phyloP scores from a whole-genome alignment of 2,113 vertebrate genomes.

The Cottus gobio region DNA sequence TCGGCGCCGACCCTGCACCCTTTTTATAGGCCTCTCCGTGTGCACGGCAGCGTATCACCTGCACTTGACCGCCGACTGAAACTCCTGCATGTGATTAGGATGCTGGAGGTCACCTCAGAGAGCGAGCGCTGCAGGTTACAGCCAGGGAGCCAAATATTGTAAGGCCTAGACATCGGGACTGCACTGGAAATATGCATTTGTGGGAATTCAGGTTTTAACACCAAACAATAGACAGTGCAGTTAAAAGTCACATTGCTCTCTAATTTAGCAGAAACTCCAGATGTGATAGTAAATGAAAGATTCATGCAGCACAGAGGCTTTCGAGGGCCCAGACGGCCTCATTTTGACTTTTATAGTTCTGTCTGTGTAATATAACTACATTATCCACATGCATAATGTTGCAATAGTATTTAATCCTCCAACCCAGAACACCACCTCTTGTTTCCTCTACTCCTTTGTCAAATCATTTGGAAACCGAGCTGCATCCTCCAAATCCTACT shows the following conservation, averaged over 20 bases:
- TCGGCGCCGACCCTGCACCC: slow-evolving; percentile 3
- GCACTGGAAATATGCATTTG: not conserved
- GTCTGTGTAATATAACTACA: not conserved
- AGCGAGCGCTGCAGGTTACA: slow-evolving; percentile 1
- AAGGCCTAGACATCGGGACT: not conserved
- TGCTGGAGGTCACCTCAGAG: slow-evolving; percentile 7
- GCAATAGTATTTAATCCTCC: slow-evolving; percentile 18
- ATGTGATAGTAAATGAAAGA: slow-evolving; percentile 9
- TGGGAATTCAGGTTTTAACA: slow-evolving; percentile 5
- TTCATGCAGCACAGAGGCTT: not conserved
- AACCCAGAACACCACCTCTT: slow-evolving; percentile 33
- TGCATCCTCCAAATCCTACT: slow-evolving; percentile 29
- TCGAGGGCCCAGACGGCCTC: not conserved
- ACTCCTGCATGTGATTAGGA: not conserved
- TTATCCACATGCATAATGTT: not conserved
- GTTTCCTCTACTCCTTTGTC: slow-evolving; percentile 56
- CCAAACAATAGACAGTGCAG: not conserved
- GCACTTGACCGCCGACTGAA: slow-evolving; percentile 10
- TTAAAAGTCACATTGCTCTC: not conserved
- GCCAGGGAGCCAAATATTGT: not conserved
- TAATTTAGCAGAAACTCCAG: slow-evolving; percentile 13
- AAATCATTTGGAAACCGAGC: slow-evolving; percentile 44
- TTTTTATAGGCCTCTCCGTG: slow-evolving; percentile 44
- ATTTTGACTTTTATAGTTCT: not conserved
- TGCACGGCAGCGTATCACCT: slow-evolving; percentile 14